A percentile compares a stretch with the other conserved stretches of the same genome.
phyloP scores from a whole-genome alignment of 2,888 invertebrate species.

The Drosophila austrosaltans region DNA sequence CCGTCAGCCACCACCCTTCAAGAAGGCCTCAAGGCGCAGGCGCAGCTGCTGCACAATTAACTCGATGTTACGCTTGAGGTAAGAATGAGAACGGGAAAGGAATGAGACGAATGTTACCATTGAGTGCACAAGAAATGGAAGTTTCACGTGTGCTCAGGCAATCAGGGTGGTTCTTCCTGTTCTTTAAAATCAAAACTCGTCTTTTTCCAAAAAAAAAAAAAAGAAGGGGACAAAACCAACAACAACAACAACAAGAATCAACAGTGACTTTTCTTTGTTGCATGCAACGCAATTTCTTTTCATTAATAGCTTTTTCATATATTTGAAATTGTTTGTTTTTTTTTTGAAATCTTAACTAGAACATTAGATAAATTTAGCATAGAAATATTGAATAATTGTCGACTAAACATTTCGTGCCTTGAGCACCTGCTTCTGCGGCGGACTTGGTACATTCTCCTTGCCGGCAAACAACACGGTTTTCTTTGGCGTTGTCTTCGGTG shows the following conservation, averaged over 20 bases:
- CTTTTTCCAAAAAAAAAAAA: background rate
- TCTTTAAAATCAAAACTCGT: slow-evolving; percentile 7
- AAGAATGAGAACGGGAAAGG: slow-evolving; percentile 43
- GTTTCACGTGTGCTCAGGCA: slow-evolving; percentile 51
- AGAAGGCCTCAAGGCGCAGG: slow-evolving; percentile 53
- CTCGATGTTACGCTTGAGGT: slow-evolving; percentile 61
- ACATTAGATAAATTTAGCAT: slow-evolving; percentile 42
- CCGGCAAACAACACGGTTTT: slow-evolving; percentile 82
- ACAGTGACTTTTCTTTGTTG: slow-evolving; percentile 20
- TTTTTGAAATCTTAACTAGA: slow-evolving; percentile 30
- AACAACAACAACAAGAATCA: background rate
- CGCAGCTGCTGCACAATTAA: slow-evolving; percentile 48
- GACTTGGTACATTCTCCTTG: slow-evolving; percentile 82
- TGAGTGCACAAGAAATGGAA: slow-evolving; percentile 40
- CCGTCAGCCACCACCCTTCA: slow-evolving; percentile 58
- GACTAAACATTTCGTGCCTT: slow-evolving; percentile 79
- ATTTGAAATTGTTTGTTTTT: slow-evolving; percentile 40
- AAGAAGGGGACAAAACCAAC: background rate
- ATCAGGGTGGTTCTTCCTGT: slow-evolving; percentile 48
- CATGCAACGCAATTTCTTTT: slow-evolving; percentile 37
- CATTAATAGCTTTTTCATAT: background rate
- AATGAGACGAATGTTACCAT: slow-evolving; percentile 52
- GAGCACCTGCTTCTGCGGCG: slow-evolving; percentile 81
- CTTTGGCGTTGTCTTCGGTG: slow-evolving; percentile 78
- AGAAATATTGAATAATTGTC: slow-evolving; percentile 10